These are phyloP conservation scores for Hemichromis elongatus DNA, from an alignment of 2,113 vertebrate species.

Conservation along the genomic window DNA sequence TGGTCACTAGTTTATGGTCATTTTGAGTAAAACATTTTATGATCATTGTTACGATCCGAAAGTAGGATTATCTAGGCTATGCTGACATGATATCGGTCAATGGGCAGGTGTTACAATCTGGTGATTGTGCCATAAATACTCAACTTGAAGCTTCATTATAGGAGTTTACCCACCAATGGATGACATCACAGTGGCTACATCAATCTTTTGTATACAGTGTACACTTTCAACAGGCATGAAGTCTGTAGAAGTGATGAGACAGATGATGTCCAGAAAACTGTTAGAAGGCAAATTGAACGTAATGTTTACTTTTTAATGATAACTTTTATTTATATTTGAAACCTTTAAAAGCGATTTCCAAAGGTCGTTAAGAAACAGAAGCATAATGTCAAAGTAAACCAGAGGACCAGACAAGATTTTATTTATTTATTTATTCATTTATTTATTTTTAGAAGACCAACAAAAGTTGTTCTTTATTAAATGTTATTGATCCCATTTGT, in stretches of 20 bases:
- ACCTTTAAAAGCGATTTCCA: neutral
- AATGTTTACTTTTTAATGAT: neutral
- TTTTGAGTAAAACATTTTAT: neutral
- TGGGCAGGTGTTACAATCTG: neutral
- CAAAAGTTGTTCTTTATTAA: neutral
- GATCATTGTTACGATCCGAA: neutral
- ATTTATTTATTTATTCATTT: too few relatives aligned
- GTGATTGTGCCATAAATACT: neutral
- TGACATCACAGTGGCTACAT: neutral
- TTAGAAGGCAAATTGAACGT: neutral
- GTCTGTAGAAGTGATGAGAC: neutral
- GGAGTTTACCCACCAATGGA: rapidly evolving
- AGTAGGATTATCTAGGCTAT: neutral
- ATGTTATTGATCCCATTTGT: neutral
- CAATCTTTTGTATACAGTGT: neutral
- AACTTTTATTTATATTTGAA: neutral
- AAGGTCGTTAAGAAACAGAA: neutral
- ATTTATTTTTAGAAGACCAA: neutral
- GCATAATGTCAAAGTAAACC: neutral
- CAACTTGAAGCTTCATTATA: neutral
- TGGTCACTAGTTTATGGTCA: neutral
- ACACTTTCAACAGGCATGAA: neutral
- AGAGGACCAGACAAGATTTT: neutral
- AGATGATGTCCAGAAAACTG: neutral
- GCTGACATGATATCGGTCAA: neutral